A percentile compares a stretch with the other conserved stretches of the same genome.
phyloP scores from a whole-genome alignment of 2,113 vertebrate genomes.

The Hiodon tergisus region DNA sequence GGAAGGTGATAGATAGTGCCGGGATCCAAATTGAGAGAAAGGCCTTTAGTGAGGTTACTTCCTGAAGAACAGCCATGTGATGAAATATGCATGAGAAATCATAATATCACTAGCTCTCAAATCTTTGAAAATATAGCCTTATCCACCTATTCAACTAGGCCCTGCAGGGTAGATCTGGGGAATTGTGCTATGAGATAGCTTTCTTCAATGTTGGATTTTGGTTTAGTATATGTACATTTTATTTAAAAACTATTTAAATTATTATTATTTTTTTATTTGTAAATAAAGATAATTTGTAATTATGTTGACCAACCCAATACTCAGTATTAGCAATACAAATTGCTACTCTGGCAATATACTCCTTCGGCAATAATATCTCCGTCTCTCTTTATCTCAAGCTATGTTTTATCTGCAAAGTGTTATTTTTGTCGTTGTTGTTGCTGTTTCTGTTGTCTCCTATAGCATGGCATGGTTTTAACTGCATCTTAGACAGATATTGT shows the following conservation, averaged over 20 bases:
- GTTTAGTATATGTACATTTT: background rate
- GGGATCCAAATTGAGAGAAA: conserved; percentile 27
- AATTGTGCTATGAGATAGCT: background rate
- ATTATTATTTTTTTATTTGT: background rate
- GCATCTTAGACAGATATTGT: no score
- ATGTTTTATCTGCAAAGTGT: no score
- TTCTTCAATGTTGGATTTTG: background rate
- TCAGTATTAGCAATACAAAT: no score
- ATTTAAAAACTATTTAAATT: background rate
- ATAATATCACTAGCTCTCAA: conserved; percentile 34
- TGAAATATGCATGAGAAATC: conserved; percentile 55
- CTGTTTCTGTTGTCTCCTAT: no score
- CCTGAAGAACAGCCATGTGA: conserved; percentile 31
- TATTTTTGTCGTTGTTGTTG: no score
- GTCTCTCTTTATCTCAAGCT: no score
- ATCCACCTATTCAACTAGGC: conserved; percentile 54
- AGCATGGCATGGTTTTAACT: no score
- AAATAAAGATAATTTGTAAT: no score
- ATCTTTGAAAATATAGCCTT: conserved; percentile 30
- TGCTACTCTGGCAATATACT: no score
- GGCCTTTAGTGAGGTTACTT: conserved; percentile 41
- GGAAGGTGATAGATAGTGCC: conserved; percentile 30
- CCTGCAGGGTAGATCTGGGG: conserved; percentile 7
- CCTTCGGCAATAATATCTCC: no score
- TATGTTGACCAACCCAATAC: no score